These are phyloP conservation scores for Upupa epops DNA, from an alignment of 2,113 vertebrate species.

Conservation along the genomic window DNA sequence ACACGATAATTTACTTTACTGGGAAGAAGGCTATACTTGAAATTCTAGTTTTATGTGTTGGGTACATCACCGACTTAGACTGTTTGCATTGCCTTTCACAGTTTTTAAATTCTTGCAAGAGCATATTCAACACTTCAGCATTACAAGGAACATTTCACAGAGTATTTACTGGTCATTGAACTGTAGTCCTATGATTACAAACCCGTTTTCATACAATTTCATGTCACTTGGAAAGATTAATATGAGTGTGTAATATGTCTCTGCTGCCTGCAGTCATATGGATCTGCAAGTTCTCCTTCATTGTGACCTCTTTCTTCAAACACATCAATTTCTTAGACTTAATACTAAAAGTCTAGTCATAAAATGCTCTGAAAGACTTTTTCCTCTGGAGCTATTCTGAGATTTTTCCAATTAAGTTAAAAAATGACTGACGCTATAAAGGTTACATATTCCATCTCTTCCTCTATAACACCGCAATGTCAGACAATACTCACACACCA, in stretches of 20 bases:
- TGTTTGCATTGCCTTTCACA: neutral
- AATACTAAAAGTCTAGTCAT: constrained; percentile 29
- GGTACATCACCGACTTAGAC: neutral
- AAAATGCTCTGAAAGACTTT: constrained; percentile 15
- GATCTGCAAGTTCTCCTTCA: constrained; percentile 31
- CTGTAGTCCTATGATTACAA: neutral
- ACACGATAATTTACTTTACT: neutral
- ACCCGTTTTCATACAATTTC: neutral
- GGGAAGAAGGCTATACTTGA: neutral
- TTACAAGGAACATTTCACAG: neutral
- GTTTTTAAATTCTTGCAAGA: constrained; percentile 3
- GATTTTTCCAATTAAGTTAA: constrained; percentile 57
- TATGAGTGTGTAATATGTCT: neutral
- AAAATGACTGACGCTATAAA: constrained; percentile 31
- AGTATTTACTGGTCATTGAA: neutral
- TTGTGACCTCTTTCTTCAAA: constrained; percentile 15
- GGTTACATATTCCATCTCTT: neutral
- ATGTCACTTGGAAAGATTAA: neutral
- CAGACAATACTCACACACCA: neutral
- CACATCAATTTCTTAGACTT: constrained; percentile 16
- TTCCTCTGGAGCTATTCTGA: constrained; percentile 50
- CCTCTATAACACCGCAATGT: constrained; percentile 3
- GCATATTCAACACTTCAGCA: neutral
- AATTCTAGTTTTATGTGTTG: neutral
- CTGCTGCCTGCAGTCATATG: neutral